These are phyloP conservation scores for Rapana venosa DNA, from an alignment of 2,888 invertebrate genomes.

Conservation along the genomic window DNA sequence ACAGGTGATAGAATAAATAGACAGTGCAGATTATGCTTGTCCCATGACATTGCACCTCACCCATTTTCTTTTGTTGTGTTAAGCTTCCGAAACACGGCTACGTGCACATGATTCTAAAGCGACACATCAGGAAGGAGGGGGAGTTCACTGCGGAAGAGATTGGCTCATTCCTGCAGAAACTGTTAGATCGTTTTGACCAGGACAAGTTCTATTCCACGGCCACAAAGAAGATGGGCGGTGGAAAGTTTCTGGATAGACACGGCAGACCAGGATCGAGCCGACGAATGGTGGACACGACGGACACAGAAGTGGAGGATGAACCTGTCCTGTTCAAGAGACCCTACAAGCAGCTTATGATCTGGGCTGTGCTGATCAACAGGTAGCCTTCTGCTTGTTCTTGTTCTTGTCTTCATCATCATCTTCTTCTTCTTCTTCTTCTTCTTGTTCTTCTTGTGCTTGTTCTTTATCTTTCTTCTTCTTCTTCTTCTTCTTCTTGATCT, in stretches of 20 bases:
- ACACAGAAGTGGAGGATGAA: constrained; percentile 48
- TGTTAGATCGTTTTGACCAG: constrained; percentile 66
- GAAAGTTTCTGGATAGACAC: neutral
- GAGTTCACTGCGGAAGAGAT: constrained; percentile 49
- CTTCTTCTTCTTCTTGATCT: too few relatives aligned
- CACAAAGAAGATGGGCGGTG: neutral
- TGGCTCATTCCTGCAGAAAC: constrained; percentile 53
- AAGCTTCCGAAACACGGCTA: constrained; percentile 45
- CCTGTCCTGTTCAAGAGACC: constrained; percentile 61
- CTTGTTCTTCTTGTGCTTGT: too few relatives aligned
- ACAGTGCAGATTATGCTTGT: too few relatives aligned
- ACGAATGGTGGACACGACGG: constrained; percentile 33
- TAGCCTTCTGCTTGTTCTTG: constrained; percentile 39
- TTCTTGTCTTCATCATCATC: neutral
- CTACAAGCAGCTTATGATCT: constrained; percentile 72
- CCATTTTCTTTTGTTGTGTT: too few relatives aligned
- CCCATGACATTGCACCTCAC: too few relatives aligned
- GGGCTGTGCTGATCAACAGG: constrained; percentile 73
- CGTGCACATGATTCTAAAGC: constrained; percentile 57
- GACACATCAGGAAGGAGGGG: neutral
- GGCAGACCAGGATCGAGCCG: neutral
- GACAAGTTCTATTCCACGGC: constrained; percentile 29
- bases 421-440: too few relatives aligned
- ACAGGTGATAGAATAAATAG: too few relatives aligned
- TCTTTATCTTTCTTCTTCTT: too few relatives aligned